Evolutionary conservation across 2,113 vertebrate species (phyloP).

Genomic region (Aldabrachelys gigantea): DNA sequence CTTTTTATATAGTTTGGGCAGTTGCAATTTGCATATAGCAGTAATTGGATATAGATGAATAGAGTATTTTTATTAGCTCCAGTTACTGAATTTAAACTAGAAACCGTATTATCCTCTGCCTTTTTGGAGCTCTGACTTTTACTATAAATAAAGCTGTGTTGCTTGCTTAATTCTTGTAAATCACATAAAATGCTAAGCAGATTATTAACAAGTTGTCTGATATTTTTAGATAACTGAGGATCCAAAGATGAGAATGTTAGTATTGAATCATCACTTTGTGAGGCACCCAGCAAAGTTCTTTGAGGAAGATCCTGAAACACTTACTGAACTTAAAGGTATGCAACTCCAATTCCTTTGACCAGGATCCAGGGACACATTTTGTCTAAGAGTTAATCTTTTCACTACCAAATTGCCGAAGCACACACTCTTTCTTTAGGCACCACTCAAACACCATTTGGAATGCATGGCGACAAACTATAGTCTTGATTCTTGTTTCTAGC

Average conservation of each 20-base stretch:
- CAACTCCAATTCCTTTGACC: neutral
- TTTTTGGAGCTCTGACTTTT: neutral
- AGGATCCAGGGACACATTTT: neutral
- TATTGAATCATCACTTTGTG: constrained; percentile 93
- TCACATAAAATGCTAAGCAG: neutral
- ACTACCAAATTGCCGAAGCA: neutral
- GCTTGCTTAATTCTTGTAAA: neutral
- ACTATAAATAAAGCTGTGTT: neutral
- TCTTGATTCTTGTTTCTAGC: neutral
- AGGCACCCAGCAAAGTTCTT: constrained; percentile 87
- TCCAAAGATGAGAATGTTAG: constrained; percentile 83
- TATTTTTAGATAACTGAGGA: constrained; percentile 88
- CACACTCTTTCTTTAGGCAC: neutral
- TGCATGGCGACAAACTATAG: neutral
- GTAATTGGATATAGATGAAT: neutral
- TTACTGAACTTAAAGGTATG: constrained; percentile 85
- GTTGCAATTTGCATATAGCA: neutral
- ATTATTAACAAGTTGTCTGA: neutral
- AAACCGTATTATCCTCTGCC: no score
- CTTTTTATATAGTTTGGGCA: neutral
- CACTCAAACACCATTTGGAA: neutral
- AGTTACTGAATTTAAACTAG: neutral
- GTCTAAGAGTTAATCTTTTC: neutral
- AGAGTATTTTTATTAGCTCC: neutral
- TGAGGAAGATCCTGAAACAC: constrained; percentile 78